phyloP scores from a whole-genome alignment of 2,888 invertebrate species.

The Hipparchia semele region DNA sequence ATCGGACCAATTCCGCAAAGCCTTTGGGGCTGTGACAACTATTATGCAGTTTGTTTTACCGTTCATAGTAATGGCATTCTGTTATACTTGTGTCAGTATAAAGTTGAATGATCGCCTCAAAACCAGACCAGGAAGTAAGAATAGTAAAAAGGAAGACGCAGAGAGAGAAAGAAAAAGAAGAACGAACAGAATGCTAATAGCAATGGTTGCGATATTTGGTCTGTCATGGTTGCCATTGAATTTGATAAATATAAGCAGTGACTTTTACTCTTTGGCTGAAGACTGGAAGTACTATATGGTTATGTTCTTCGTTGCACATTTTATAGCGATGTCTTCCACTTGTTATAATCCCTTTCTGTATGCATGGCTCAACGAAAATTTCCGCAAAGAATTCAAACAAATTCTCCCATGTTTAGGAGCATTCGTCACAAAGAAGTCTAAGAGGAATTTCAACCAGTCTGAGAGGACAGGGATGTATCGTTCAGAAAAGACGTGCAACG shows the following conservation, averaged over 20 bases:
- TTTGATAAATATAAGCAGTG: constrained; percentile 89
- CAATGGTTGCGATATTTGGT: constrained; percentile 95
- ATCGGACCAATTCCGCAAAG: constrained; percentile 86
- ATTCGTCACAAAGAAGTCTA: constrained; percentile 67
- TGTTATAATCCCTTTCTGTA: constrained; percentile 97
- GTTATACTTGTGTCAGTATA: constrained; percentile 92
- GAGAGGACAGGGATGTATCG: constrained; percentile 75
- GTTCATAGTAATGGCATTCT: constrained; percentile 92
- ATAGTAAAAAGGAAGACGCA: constrained; percentile 88
- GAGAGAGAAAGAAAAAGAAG: constrained; percentile 91
- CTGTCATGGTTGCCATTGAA: constrained; percentile 94
- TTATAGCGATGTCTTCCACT: constrained; percentile 96
- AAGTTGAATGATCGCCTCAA: constrained; percentile 89
- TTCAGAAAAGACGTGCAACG: constrained; percentile 77
- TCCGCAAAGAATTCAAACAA: constrained; percentile 94
- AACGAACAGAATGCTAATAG: constrained; percentile 95
- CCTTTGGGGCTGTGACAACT: constrained; percentile 90
- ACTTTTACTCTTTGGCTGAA: constrained; percentile 85
- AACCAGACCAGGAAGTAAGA: constrained; percentile 88
- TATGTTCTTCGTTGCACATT: constrained; percentile 91
- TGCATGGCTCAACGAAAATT: constrained; percentile 98
- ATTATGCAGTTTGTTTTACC: constrained; percentile 94
- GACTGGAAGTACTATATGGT: constrained; percentile 89
- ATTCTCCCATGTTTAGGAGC: constrained; percentile 86
- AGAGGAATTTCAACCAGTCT: constrained; percentile 70